Percentiles rank a stretch among this genome's conserved stretches.
Evolutionary conservation across 2,888 invertebrate species (phyloP).

Genomic region (Pharmacophagus antenor): DNA sequence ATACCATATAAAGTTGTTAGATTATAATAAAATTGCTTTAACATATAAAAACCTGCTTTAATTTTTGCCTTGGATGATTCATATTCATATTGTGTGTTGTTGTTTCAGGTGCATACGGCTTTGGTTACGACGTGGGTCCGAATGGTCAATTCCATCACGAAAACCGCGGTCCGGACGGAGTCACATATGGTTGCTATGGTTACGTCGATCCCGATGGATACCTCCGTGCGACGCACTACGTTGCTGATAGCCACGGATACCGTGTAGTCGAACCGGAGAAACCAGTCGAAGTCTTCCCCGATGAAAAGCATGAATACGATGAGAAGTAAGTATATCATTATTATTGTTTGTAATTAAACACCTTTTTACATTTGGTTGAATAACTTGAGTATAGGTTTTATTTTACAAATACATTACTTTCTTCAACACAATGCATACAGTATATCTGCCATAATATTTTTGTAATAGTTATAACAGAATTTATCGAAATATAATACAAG

Average conservation of each 20-base stretch:
- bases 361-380: background rate
- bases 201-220: constrained; percentile 85
- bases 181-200: constrained; percentile 90
- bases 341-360: background rate
- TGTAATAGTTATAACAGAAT: too few species aligned
- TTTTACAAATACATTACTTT: too few species aligned
- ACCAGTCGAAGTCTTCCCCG: constrained; percentile 84
- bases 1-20: too few species aligned
- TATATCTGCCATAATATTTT: too few species aligned
- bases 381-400: too few species aligned
- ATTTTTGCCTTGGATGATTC: background rate
- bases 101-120: constrained; percentile 86
- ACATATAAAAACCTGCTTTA: too few species aligned
- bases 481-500: background rate
- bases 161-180: constrained; percentile 86
- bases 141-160: constrained; percentile 90
- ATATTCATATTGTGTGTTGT: background rate
- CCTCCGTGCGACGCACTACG: constrained; percentile 86
- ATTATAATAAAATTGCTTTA: too few species aligned
- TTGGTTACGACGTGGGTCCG: constrained; percentile 88
- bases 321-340: constrained; percentile 57
- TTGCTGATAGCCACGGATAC: constrained; percentile 89
- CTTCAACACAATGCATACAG: too few species aligned
- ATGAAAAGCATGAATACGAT: constrained; percentile 67
- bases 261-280: constrained; percentile 86